A percentile compares a stretch with the other conserved stretches of the same genome.
These are phyloP conservation scores for Cheirogaleus major DNA, from an alignment of 2,797 vertebrate species.

Conservation along the genomic window DNA sequence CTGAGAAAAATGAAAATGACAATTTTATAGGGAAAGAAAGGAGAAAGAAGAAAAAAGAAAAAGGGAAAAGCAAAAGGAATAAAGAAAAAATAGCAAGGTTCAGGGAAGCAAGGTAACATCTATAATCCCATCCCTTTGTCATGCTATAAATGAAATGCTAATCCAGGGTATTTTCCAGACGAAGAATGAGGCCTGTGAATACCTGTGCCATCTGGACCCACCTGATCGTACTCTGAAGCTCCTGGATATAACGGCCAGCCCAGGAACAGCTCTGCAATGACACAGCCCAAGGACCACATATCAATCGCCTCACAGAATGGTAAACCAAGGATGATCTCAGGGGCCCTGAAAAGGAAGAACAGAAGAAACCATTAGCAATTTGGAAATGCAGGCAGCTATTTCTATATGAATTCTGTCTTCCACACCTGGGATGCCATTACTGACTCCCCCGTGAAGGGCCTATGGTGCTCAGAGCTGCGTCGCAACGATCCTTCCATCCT, in stretches of 20 bases:
- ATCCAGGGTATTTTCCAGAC: not conserved
- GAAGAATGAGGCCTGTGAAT: not conserved
- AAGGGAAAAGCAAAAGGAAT: not conserved
- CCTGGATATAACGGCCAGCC: slow-evolving; percentile 98
- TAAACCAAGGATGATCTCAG: slow-evolving; percentile 98
- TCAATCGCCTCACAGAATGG: slow-evolving; percentile 99
- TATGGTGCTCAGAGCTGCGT: not conserved
- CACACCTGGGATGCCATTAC: not conserved
- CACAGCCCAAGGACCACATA: slow-evolving; percentile 99
- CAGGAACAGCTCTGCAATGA: slow-evolving; percentile 98
- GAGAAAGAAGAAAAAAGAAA: not conserved
- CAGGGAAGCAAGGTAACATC: not conserved
- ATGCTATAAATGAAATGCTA: not conserved
- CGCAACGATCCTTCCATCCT: not conserved
- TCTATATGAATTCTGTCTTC: not conserved
- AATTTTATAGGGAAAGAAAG: slow-evolving; percentile 31
- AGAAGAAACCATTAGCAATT: slow-evolving; percentile 55
- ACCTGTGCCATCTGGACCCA: slow-evolving; percentile 77
- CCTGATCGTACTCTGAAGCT: slow-evolving; percentile 98
- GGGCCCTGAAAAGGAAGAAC: slow-evolving; percentile 89
- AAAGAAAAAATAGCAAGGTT: not conserved
- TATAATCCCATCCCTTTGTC: accelerated
- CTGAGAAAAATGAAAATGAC: slow-evolving; percentile 61
- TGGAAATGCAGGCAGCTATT: not conserved
- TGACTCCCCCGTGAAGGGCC: not conserved